These are phyloP conservation scores for Leptinotarsa peninsularis DNA, from an alignment of 2,888 invertebrate species.

Conservation along the genomic window DNA sequence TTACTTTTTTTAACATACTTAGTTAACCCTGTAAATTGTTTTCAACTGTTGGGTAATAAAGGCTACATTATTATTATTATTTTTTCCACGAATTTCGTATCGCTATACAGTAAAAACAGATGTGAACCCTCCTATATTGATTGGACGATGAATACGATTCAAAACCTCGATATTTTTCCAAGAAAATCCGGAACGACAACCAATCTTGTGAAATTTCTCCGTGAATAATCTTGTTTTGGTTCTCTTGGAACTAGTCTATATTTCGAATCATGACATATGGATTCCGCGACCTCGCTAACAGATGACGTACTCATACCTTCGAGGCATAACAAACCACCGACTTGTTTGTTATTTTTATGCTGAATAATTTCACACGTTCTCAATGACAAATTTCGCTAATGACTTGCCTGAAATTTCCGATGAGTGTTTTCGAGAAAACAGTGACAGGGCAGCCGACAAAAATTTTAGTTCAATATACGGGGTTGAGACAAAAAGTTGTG, in stretches of 20 bases:
- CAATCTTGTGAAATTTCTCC: no score
- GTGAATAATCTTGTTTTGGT: neutral
- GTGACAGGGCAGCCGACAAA: neutral
- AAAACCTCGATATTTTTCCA: no score
- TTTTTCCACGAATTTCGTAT: no score
- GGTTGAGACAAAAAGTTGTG: neutral
- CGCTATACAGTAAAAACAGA: no score
- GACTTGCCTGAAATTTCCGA: neutral
- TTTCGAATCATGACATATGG: conserved; percentile 5
- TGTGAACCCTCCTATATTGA: no score
- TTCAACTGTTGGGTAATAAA: no score
- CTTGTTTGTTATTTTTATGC: conserved; percentile 19
- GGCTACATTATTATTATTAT: no score
- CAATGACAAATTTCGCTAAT: conserved; percentile 20
- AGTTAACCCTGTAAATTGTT: no score
- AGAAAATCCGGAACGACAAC: no score
- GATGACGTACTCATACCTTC: conserved; percentile 8
- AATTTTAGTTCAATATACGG: neutral
- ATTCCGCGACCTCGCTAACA: neutral
- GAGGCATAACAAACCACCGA: conserved; percentile 12
- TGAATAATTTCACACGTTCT: conserved; percentile 10
- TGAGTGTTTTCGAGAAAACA: neutral
- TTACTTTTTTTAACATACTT: no score
- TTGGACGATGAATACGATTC: no score
- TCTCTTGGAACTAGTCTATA: neutral